Conservation (phyloP, 2,113 vertebrate genomes). For the Promerops cafer region DNA sequence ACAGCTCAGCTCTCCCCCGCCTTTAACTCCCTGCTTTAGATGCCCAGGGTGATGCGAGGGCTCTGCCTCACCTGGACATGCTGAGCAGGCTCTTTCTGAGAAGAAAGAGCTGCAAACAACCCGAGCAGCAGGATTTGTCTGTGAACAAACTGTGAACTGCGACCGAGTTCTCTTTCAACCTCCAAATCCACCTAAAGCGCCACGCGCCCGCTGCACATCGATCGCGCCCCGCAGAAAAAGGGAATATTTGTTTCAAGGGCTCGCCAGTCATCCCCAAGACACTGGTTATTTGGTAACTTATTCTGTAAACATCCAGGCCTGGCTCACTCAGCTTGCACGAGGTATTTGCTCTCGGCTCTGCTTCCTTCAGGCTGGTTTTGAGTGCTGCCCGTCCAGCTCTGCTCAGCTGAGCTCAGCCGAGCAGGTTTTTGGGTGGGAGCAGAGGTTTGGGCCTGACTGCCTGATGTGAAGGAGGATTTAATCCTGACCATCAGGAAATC, state of each 20-base stretch:
- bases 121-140: slow-evolving; percentile 55
- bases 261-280: slow-evolving; percentile 42
- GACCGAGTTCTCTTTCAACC: slow-evolving; percentile 23
- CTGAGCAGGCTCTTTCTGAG: slow-evolving; percentile 20
- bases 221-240: neutral
- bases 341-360: slow-evolving; percentile 21
- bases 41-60: neutral
- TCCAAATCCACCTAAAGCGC: slow-evolving; percentile 53
- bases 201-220: neutral
- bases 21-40: slow-evolving; percentile 26
- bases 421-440: neutral
- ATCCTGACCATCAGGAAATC: neutral
- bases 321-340: slow-evolving; percentile 27
- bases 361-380: neutral
- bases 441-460: neutral
- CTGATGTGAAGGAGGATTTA: neutral
- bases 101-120: slow-evolving; percentile 43
- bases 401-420: neutral
- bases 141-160: slow-evolving; percentile 65
- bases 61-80: slow-evolving; percentile 32
- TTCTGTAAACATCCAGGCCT: slow-evolving; percentile 44
- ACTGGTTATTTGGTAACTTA: slow-evolving; percentile 58
- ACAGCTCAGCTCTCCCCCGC: neutral
- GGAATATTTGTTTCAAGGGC: slow-evolving; percentile 32
- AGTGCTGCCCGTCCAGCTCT: neutral